Evolutionary conservation across 1,140 invertebrate genomes (phyloP).

Genomic region (Drosophila nebulosa): DNA sequence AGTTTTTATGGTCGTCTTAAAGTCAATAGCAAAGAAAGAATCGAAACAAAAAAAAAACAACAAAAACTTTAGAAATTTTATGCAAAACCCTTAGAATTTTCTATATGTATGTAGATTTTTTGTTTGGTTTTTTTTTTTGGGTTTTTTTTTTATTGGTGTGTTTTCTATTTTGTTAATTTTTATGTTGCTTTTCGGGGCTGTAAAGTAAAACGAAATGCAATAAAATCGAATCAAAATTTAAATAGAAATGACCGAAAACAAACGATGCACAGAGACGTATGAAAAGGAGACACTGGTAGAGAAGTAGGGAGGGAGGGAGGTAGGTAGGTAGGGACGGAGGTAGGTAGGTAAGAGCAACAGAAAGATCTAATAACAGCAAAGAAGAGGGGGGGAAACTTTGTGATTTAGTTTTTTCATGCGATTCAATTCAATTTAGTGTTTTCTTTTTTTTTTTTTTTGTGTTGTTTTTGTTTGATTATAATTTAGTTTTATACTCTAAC

Average conservation of each 20-base stretch:
- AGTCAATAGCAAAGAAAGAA: conserved; percentile 3
- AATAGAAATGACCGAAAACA: conserved; percentile 63
- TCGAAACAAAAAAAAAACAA: background rate
- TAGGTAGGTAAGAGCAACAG: too few species aligned
- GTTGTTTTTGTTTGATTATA: background rate
- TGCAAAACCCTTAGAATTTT: conserved; percentile 9
- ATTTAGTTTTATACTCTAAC: background rate
- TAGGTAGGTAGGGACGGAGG: background rate
- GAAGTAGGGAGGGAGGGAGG: background rate
- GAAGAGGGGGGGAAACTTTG: background rate
- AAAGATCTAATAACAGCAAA: background rate
- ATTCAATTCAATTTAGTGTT: background rate
- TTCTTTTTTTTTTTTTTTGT: background rate
- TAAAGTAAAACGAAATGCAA: conserved; percentile 49
- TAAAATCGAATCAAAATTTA: conserved; percentile 65
- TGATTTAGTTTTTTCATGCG: background rate
- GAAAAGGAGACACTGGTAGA: background rate
- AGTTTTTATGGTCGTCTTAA: conserved; percentile 8
- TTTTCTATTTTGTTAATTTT: conserved; percentile 58
- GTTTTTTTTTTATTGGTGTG: conserved; percentile 7
- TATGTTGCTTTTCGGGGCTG: conserved; percentile 16
- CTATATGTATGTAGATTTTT: conserved; percentile 28
- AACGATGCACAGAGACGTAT: conserved; percentile 43
- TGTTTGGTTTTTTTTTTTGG: background rate
- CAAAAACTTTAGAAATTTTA: conserved; percentile 1